A percentile compares a stretch with the other conserved stretches of the same genome.
These are phyloP conservation scores for Cynopterus brachyotis DNA, from an alignment of 2,113 vertebrate genomes.

Conservation along the genomic window DNA sequence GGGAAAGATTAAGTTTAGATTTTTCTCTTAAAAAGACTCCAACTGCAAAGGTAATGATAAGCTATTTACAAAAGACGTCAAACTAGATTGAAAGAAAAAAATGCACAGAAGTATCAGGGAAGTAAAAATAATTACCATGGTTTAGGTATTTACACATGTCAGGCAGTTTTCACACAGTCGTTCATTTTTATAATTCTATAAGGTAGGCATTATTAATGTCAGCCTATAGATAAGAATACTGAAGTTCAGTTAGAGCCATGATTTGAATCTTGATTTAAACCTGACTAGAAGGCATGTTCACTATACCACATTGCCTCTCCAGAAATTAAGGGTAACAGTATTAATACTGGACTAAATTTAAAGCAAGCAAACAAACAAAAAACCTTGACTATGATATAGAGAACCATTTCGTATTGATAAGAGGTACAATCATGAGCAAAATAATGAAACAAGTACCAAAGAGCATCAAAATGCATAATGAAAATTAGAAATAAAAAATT, in stretches of 20 bases:
- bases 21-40: neutral
- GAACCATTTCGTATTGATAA: neutral
- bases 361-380: neutral
- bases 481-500: neutral
- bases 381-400: neutral
- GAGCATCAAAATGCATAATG: neutral
- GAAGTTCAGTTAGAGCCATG: neutral
- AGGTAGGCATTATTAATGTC: neutral
- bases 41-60: neutral
- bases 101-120: neutral
- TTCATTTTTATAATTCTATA: neutral
- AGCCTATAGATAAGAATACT: neutral
- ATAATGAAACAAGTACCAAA: neutral
- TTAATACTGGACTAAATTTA: neutral
- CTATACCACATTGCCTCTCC: neutral
- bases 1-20: neutral
- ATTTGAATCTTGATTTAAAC: neutral
- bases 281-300: neutral
- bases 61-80: neutral
- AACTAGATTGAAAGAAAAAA: neutral
- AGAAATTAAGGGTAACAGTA: neutral
- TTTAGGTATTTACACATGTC: neutral
- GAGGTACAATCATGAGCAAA: neutral
- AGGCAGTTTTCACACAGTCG: neutral
- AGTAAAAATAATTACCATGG: neutral